These are phyloP conservation scores for Agrilus mali DNA, from an alignment of 2,888 invertebrate genomes.

Conservation along the genomic window DNA sequence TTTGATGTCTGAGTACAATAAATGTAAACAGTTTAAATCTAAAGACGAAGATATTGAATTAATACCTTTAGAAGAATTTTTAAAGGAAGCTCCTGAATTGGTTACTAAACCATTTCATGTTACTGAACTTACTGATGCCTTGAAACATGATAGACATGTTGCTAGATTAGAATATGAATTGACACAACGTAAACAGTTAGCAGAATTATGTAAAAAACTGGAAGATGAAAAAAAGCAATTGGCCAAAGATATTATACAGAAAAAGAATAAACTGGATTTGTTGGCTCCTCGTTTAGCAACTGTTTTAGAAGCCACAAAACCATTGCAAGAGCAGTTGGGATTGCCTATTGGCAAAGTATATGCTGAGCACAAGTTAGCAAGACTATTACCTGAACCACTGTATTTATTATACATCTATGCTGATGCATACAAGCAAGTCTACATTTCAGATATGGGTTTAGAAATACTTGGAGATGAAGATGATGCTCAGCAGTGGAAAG, in stretches of 20 bases:
- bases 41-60: slow-evolving; percentile 89
- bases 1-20: slow-evolving; percentile 86
- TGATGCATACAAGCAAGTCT: slow-evolving; percentile 68
- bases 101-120: slow-evolving; percentile 24
- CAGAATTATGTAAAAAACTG: slow-evolving; percentile 61
- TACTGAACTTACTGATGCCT: slow-evolving; percentile 25
- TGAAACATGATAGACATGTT: slow-evolving; percentile 69
- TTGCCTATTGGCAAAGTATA: slow-evolving; percentile 67
- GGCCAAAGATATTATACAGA: slow-evolving; percentile 34
- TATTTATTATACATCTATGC: slow-evolving; percentile 81
- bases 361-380: slow-evolving; percentile 62
- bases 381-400: slow-evolving; percentile 65
- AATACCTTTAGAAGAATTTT: slow-evolving; percentile 73
- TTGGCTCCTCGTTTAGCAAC: slow-evolving; percentile 65
- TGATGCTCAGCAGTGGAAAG: slow-evolving; percentile 47
- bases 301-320: slow-evolving; percentile 68
- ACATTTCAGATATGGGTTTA: slow-evolving; percentile 41
- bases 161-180: slow-evolving; percentile 88
- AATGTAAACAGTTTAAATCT: slow-evolving; percentile 89
- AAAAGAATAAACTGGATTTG: slow-evolving; percentile 53
- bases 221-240: slow-evolving; percentile 66
- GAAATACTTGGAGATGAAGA: slow-evolving; percentile 55
- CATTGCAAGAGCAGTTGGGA: slow-evolving; percentile 78
- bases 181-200: slow-evolving; percentile 71
- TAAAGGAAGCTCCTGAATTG: slow-evolving; percentile 60